Base-by-base conservation (phyloP, 2,797 vertebrate genomes). In the Sebastes nivosus region DNA sequence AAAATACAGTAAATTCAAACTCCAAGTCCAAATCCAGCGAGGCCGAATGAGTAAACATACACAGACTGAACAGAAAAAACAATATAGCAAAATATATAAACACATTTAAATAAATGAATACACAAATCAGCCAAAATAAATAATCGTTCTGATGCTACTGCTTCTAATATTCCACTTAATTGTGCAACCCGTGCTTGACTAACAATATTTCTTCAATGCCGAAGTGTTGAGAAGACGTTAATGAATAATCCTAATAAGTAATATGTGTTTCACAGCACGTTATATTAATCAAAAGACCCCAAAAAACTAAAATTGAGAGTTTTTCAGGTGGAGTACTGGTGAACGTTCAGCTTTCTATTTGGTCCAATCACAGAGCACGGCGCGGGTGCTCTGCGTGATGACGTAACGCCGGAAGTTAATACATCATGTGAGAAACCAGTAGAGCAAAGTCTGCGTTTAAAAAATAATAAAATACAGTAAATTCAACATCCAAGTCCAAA, bases 291-390 rank as follows among this genome's bases (percentile, higher is more conserved):
- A 32, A 8, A 32, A 0, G 8, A 32, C 8, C 30, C 30, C 24
- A 24, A 24, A 24, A 24, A 24, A 24, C 24, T 32, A 32, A 32
- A 32, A 32, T 32, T 32, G 30, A 32, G 30, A 32, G 30, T 32
- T 32, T 32, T 32, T 32, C 30, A 32, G 30, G 30, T 32, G 30
- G 30, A 32, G 8, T 32, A 32, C 8, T 3, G 30, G 0, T 32
- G 30, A 32, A 32, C 0, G 32, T 34, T 10, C 9, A 34, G 32
- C 32, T 34, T 34, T 34, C 32, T 34, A 34, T 34, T 34, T 34
- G 4, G 38, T n/a, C 79, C 73, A 81, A 81, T 81, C 60, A 75
- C 59, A 60, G 60, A 66, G 79, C 79, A 11, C 6, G 18, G 30
- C 13, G 58, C 4, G 1, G 10, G 14, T 4, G 16, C 11, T 8